Evolutionary conservation across 2,888 invertebrate species (phyloP), one percentile per base, ranked within the genome.

Genomic region (Parnassius mnemosyne): DNA sequence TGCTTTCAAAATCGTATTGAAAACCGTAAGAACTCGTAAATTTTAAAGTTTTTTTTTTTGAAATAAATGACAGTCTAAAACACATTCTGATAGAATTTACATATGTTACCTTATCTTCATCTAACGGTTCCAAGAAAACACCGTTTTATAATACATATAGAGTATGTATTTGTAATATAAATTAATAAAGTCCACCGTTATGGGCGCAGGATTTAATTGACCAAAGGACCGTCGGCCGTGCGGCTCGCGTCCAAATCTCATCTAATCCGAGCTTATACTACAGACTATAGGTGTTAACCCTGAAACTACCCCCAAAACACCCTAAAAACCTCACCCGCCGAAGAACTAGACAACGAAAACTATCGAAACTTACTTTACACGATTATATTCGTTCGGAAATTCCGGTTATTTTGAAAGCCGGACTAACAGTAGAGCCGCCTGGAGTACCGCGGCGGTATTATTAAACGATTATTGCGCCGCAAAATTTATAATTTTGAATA

Each of bases 201-300:
- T 81, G 84, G 84, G 83, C 78, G 69, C 68, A 72, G 81, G 87
- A 80, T 83, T 87, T 81, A 84, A 83, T 77, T 87, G 89, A 87
- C 88, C 90, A 81, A 79, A 82, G 82, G 84, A 78, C 83, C 71
- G 80, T 70, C 62, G 70, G 74, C 73, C 59, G 77, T 78, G 69
- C 76, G 78, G 77, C 69, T 77, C 76, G 69, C 78, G 76, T 79
- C 85, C 85, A 87, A 89, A 86, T 86, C 89, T 80, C 78, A 77
- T 79, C 74, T 92, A 89, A 92, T 92, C 92, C 91, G 83, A 75
- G 85, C 81, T 79, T 77, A 81, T 34, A 84, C 82, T 85, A 87
- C 89, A 88, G 87, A 84, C 87, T 87, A 81, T 81, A 84, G 82
- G 83, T 81, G 80, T 85, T 92, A 90, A 89, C 86, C 80, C 75